Evolutionary conservation across 2,797 vertebrate genomes (phyloP).

Genomic region (Galago senegalensis): DNA sequence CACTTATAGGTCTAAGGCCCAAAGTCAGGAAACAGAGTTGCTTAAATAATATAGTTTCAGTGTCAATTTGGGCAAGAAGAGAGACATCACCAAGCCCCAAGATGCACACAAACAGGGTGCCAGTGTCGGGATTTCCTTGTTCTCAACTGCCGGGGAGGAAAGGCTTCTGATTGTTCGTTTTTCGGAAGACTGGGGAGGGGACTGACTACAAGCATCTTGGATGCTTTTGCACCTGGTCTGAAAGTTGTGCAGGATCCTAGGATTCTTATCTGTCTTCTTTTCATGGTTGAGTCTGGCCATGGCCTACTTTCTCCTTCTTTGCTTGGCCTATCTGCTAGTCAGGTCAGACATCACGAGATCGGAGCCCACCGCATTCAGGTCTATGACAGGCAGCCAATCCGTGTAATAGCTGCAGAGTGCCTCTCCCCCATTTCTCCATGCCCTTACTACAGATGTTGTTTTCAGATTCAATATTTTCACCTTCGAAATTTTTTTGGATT

Average conservation of each 20-base stretch:
- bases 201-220: background rate
- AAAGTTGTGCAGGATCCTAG: background rate
- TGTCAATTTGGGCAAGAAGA: background rate
- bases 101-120: background rate
- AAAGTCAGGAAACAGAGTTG: slow-evolving; percentile 8
- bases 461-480: background rate
- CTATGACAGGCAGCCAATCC: background rate
- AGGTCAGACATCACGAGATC: background rate
- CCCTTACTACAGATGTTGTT: background rate
- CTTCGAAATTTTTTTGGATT: slow-evolving; percentile 14
- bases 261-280: slow-evolving; percentile 13
- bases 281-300: background rate
- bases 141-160: background rate
- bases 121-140: background rate
- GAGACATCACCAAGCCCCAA: background rate
- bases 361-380: background rate
- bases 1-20: background rate
- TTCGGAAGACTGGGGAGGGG: background rate
- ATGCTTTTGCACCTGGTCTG: background rate
- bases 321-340: background rate
- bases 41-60: background rate
- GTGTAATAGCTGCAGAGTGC: background rate
- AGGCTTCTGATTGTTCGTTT: slow-evolving; percentile 1
- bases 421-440: background rate
- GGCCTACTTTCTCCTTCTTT: background rate